These are phyloP conservation scores for Cyprinodon diabolis DNA, from an alignment of 2,797 vertebrate species.

Conservation along the genomic window DNA sequence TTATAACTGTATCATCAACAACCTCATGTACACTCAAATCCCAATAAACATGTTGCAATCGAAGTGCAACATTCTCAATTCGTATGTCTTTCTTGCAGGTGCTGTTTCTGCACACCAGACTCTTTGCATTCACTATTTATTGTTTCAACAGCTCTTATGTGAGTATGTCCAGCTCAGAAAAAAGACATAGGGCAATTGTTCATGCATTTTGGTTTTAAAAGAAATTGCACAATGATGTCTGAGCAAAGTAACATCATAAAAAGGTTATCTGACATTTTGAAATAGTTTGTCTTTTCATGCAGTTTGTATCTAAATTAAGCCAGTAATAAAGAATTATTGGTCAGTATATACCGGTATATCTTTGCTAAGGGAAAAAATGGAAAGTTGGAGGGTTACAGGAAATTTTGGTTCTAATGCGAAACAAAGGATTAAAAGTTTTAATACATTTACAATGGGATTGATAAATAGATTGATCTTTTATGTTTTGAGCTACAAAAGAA, in stretches of 20 bases:
- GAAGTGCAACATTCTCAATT: conserved; percentile 32
- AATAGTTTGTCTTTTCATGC: neutral
- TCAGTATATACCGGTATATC: neutral
- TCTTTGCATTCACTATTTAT: neutral
- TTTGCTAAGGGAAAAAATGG: neutral
- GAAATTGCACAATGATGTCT: conserved; percentile 25
- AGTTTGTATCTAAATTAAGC: neutral
- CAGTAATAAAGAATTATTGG: neutral
- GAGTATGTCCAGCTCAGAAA: conserved; percentile 11
- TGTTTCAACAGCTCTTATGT: conserved; percentile 6
- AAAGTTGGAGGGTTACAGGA: too few species aligned
- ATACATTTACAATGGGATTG: too few species aligned
- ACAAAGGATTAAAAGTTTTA: too few species aligned
- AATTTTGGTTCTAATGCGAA: too few species aligned
- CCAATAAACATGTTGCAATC: conserved; percentile 47
- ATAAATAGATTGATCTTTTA: too few species aligned
- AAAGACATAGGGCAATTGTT: conserved; percentile 21
- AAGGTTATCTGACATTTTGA: conserved; percentile 13
- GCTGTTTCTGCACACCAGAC: neutral
- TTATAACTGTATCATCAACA: conserved; percentile 33
- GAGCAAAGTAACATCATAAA: conserved; percentile 31
- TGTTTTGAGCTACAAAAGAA: too few species aligned
- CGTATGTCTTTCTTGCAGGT: conserved; percentile 14
- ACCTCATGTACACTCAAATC: conserved; percentile 24
- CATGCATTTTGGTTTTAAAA: conserved; percentile 21